Evolutionary conservation across 2,888 invertebrate species (phyloP).

Genomic region (Tuberolachnus salignus): DNA sequence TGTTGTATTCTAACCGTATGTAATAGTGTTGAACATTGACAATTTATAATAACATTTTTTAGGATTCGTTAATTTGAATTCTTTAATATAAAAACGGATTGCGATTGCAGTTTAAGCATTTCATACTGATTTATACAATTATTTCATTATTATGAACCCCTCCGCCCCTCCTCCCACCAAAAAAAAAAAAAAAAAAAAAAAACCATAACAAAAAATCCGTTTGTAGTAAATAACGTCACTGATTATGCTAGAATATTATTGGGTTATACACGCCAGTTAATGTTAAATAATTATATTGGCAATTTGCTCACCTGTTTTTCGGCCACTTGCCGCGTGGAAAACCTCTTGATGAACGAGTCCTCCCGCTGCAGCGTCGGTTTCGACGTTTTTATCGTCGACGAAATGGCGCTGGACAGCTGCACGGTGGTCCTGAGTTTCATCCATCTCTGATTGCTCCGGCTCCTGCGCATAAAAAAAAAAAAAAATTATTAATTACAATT

Average conservation of each 20-base stretch:
- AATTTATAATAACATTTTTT: too few relatives aligned
- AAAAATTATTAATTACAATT: background rate
- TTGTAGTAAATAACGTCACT: too few relatives aligned
- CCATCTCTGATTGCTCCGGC: constrained; percentile 93
- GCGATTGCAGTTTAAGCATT: too few relatives aligned
- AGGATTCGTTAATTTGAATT: too few relatives aligned
- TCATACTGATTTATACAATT: too few relatives aligned
- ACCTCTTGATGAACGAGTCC: constrained; percentile 90
- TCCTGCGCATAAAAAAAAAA: constrained; percentile 67
- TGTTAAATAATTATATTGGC: constrained; percentile 57
- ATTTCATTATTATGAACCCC: too few relatives aligned
- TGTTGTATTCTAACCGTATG: too few relatives aligned
- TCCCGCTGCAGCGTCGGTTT: constrained; percentile 88
- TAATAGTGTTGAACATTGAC: too few relatives aligned
- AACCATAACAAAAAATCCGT: too few relatives aligned
- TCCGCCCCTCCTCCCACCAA: too few relatives aligned
- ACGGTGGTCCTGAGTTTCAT: constrained; percentile 94
- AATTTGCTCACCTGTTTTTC: constrained; percentile 86
- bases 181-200: too few relatives aligned
- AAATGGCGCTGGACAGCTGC: constrained; percentile 84
- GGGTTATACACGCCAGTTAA: background rate
- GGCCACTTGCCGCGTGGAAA: constrained; percentile 89
- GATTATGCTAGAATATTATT: background rate
- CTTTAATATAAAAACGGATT: too few relatives aligned
- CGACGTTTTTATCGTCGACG: constrained; percentile 72